These are phyloP conservation scores for Drepana falcataria DNA, from an alignment of 2,888 invertebrate genomes.

Conservation along the genomic window DNA sequence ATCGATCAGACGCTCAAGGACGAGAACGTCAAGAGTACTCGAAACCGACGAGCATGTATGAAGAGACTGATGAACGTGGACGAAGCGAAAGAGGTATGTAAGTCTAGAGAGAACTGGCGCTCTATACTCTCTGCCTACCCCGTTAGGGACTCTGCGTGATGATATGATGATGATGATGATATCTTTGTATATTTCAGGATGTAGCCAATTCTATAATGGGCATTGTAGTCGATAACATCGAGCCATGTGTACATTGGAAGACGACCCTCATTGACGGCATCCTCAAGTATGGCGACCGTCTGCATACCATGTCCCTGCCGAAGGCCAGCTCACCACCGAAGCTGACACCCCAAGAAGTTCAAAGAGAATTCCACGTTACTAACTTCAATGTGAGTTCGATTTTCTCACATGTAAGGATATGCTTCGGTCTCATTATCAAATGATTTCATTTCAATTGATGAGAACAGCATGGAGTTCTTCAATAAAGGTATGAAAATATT, in stretches of 20 bases:
- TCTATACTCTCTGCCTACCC: too few relatives aligned
- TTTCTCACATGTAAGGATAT: not conserved
- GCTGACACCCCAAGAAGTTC: slow-evolving; percentile 37
- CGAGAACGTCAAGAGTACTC: too few relatives aligned
- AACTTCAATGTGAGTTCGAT: slow-evolving; percentile 53
- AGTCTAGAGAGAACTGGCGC: too few relatives aligned
- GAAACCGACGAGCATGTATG: too few relatives aligned
- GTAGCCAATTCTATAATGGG: slow-evolving; percentile 78
- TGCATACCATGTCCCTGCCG: slow-evolving; percentile 71
- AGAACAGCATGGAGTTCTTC: too few relatives aligned
- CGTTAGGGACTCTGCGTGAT: not conserved
- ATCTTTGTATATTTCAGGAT: slow-evolving; percentile 48
- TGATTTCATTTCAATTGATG: too few relatives aligned
- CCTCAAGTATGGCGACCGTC: slow-evolving; percentile 80
- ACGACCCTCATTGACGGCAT: slow-evolving; percentile 77
- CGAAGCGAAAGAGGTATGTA: too few relatives aligned
- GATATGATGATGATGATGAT: not conserved
- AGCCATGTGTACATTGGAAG: slow-evolving; percentile 78
- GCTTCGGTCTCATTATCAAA: too few relatives aligned
- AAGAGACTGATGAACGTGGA: too few relatives aligned
- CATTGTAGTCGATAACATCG: slow-evolving; percentile 78
- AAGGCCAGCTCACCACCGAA: slow-evolving; percentile 37
- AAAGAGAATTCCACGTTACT: slow-evolving; percentile 53
- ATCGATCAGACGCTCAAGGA: too few relatives aligned
- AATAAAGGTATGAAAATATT: too few relatives aligned